Percentiles rank a stretch among this genome's conserved stretches.
These are phyloP conservation scores for Octomys mimax DNA, from an alignment of 2,797 vertebrate species.

Conservation along the genomic window DNA sequence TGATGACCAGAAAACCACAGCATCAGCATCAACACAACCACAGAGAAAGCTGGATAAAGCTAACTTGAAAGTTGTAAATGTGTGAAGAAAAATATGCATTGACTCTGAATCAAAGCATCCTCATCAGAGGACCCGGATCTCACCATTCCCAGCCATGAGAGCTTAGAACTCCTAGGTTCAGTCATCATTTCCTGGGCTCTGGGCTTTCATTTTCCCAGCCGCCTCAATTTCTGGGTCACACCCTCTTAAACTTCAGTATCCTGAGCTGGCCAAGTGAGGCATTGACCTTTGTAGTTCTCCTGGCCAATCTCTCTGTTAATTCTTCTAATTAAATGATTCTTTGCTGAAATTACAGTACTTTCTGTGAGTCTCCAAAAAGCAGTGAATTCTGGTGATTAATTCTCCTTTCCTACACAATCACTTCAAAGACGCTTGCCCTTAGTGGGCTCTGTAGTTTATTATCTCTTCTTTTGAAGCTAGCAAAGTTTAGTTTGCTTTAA, in stretches of 20 bases:
- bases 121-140: conserved; percentile 24
- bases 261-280: background rate
- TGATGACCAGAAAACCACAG: background rate
- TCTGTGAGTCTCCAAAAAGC: conserved; percentile 75
- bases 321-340: conserved; percentile 43
- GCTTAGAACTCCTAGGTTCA: conserved; percentile 14
- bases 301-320: conserved; percentile 39
- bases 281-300: conserved; percentile 36
- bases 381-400: conserved; percentile 82
- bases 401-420: conserved; percentile 68
- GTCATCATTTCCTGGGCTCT: conserved; percentile 53
- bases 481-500: conserved; percentile 84
- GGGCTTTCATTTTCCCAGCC: conserved; percentile 2
- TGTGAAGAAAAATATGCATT: conserved; percentile 40
- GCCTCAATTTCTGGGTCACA: background rate
- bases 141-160: conserved; percentile 44
- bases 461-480: conserved; percentile 84
- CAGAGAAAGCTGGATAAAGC: background rate
- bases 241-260: background rate
- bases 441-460: conserved; percentile 82
- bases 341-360: conserved; percentile 54
- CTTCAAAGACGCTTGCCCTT: conserved; percentile 82
- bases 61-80: background rate
- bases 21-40: background rate
- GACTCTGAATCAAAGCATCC: conserved; percentile 13